These are phyloP conservation scores for Perizoma affinitatum DNA, from an alignment of 2,888 invertebrate species.

Conservation along the genomic window DNA sequence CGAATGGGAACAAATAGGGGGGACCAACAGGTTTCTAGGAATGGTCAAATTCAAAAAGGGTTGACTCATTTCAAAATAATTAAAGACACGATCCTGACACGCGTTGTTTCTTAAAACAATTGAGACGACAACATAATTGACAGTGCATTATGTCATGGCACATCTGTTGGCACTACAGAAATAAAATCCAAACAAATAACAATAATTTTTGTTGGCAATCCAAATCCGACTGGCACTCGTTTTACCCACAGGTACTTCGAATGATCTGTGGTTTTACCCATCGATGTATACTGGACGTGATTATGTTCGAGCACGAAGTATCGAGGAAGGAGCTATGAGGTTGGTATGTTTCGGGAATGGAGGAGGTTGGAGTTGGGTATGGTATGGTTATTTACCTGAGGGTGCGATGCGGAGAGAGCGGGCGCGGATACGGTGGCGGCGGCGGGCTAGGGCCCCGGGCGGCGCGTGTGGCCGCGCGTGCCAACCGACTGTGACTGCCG, in stretches of 20 bases:
- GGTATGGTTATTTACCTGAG: constrained; percentile 71
- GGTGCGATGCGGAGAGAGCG: constrained; percentile 56
- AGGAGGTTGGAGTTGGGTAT: constrained; percentile 28
- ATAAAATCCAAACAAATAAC: constrained; percentile 60
- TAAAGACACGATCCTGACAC: too few species aligned
- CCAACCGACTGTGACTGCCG: constrained; percentile 74
- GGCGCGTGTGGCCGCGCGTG: constrained; percentile 79
- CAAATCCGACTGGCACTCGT: constrained; percentile 56
- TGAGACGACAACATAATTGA: constrained; percentile 25
- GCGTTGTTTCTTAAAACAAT: neutral
- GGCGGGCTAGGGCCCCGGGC: constrained; percentile 62
- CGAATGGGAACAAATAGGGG: too few species aligned
- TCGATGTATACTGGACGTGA: constrained; percentile 37
- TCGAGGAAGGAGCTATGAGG: constrained; percentile 32
- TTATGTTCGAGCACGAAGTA: constrained; percentile 53
- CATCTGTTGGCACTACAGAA: constrained; percentile 62
- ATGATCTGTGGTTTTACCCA: constrained; percentile 35
- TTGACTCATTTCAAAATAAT: too few species aligned
- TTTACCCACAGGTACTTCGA: neutral
- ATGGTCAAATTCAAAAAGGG: too few species aligned
- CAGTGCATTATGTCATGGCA: constrained; percentile 52
- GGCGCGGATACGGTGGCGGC: constrained; percentile 57
- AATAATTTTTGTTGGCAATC: constrained; percentile 63
- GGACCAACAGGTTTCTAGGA: too few species aligned
- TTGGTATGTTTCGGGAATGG: constrained; percentile 34